Conservation (phyloP, 1,140 invertebrate species). For the Drosophila ambigua region DNA sequence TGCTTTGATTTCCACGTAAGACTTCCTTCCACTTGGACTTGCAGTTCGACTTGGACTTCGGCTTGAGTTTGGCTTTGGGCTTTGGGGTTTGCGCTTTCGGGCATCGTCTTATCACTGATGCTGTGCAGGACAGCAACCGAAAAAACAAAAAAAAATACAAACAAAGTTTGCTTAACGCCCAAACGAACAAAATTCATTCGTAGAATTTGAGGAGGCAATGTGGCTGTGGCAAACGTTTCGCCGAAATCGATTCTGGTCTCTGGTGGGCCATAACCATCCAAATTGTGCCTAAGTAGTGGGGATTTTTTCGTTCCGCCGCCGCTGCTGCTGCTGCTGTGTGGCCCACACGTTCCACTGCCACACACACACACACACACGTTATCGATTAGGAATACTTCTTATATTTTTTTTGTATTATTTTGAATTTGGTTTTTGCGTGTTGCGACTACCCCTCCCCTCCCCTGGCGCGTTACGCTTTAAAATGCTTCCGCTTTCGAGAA, state of each 20-base stretch:
- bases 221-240: slow-evolving; percentile 48
- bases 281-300: slow-evolving; percentile 82
- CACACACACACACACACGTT: slow-evolving; percentile 49
- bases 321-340: slow-evolving; percentile 11
- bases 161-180: slow-evolving; percentile 64
- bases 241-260: slow-evolving; percentile 77
- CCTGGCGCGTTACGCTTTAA: slow-evolving; percentile 68
- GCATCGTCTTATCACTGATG: slow-evolving; percentile 69
- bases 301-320: slow-evolving; percentile 12
- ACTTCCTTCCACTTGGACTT: slow-evolving; percentile 33
- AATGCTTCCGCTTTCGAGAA: slow-evolving; percentile 56
- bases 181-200: slow-evolving; percentile 74
- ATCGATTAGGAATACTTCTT: slow-evolving; percentile 67
- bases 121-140: slow-evolving; percentile 11
- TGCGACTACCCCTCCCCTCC: neutral
- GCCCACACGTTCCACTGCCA: slow-evolving; percentile 18
- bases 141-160: slow-evolving; percentile 6
- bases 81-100: slow-evolving; percentile 7
- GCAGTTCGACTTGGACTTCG: slow-evolving; percentile 7
- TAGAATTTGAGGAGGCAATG: slow-evolving; percentile 51
- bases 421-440: slow-evolving; percentile 56
- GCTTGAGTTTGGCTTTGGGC: neutral
- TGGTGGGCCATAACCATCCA: slow-evolving; percentile 79
- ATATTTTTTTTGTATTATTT: slow-evolving; percentile 40
- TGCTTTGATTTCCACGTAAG: slow-evolving; percentile 77